Evolutionary conservation across 2,888 invertebrate species (phyloP).

Genomic region (Miltochrista miniata): DNA sequence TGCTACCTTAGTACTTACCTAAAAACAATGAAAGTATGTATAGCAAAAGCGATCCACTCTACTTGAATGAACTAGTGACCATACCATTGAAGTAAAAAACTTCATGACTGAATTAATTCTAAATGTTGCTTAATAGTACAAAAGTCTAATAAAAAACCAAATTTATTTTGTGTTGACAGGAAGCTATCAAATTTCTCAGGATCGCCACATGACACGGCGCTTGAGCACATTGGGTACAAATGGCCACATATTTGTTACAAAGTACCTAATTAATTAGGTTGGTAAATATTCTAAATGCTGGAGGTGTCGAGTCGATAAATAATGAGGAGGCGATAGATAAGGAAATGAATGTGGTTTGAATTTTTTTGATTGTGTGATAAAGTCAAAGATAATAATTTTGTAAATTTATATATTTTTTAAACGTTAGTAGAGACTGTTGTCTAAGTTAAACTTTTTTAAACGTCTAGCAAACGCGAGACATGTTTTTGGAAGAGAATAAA

Average conservation of each 20-base stretch:
- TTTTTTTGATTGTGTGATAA: constrained; percentile 1
- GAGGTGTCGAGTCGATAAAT: constrained; percentile 12
- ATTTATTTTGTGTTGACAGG: constrained; percentile 38
- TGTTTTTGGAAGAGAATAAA: too few species aligned
- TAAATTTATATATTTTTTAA: too few species aligned
- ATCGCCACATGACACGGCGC: constrained; percentile 32
- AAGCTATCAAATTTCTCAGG: constrained; percentile 42
- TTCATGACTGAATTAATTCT: too few species aligned
- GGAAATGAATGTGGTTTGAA: constrained; percentile 8
- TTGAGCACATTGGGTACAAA: constrained; percentile 10
- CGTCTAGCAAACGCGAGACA: too few species aligned
- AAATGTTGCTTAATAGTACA: constrained; percentile 5
- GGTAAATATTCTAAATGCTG: constrained; percentile 26
- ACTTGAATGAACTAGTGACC: too few species aligned
- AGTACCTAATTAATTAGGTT: constrained; percentile 32
- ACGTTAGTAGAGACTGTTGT: too few species aligned
- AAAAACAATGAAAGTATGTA: too few species aligned
- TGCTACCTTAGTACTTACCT: too few species aligned
- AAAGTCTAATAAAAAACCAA: constrained; percentile 20
- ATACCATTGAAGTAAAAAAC: not conserved
- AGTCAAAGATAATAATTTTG: too few species aligned
- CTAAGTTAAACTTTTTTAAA: too few species aligned
- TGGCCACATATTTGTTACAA: constrained; percentile 26
- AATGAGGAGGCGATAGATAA: constrained; percentile 11
- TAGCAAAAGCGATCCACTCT: too few species aligned